phyloP scores from a whole-genome alignment of 1,140 invertebrate genomes.

The Physella acuta region DNA sequence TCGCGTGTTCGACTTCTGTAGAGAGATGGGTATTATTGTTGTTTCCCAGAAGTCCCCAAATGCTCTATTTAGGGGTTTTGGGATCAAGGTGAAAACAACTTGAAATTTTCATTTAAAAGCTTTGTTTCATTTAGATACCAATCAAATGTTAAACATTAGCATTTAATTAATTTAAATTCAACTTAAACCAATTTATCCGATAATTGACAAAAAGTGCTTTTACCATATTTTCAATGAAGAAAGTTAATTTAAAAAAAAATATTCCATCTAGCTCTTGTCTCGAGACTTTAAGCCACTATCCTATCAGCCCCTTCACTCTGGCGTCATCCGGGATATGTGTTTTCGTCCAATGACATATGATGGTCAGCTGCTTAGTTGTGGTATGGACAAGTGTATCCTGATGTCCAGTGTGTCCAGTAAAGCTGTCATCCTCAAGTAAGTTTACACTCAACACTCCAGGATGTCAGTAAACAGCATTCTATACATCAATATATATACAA shows the following conservation, averaged over 20 bases:
- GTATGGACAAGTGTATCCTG: slow-evolving; percentile 14
- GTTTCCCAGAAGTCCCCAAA: slow-evolving; percentile 15
- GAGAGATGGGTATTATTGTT: slow-evolving; percentile 7
- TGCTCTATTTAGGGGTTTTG: slow-evolving; percentile 21
- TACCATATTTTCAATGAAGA: background rate
- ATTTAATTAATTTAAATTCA: too few relatives aligned
- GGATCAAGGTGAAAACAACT: slow-evolving; percentile 24
- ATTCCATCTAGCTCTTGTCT: background rate
- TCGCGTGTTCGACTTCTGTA: slow-evolving; percentile 21
- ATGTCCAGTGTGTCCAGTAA: slow-evolving; percentile 15
- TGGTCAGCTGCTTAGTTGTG: slow-evolving; percentile 14
- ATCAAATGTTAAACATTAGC: background rate
- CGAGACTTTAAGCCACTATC: slow-evolving; percentile 18
- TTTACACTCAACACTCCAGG: too few relatives aligned
- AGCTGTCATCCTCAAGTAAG: slow-evolving; percentile 19
- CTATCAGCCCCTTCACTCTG: slow-evolving; percentile 22
- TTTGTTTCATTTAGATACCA: too few relatives aligned
- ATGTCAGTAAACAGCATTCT: too few relatives aligned
- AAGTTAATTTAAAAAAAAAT: background rate
- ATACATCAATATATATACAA: too few relatives aligned
- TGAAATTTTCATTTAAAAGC: too few relatives aligned
- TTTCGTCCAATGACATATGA: slow-evolving; percentile 11
- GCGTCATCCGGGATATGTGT: slow-evolving; percentile 14
- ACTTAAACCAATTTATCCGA: too few relatives aligned
- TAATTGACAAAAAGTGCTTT: background rate